Evolutionary conservation across 2,888 invertebrate species (phyloP), one percentile per base, ranked within the genome.

Genomic region (Liposcelis brunnea): DNA sequence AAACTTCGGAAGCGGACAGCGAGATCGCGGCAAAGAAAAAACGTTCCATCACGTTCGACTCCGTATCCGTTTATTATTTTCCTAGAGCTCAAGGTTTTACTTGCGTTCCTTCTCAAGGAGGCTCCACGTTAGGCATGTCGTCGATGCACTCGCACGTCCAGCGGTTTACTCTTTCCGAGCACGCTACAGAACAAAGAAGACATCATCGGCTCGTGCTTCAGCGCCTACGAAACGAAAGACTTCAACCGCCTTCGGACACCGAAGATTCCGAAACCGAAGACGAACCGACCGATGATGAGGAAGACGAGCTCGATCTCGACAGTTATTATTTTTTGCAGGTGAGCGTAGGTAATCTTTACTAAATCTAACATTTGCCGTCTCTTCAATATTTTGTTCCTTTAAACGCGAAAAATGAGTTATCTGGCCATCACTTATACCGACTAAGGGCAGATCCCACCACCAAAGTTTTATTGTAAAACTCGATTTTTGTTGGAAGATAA

Each of bases 11-110:
- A 58, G 58, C 45, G 59, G 64, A 66, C 46, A 31, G 44, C 3
- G 51, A 50, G 4, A 52, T 56, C 19, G 50, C 50, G 12, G 48
- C 54, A 10, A 63, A 79, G 57, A 81, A 78, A 59, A 87, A 84
- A 64, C 77, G 80, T 54, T 77, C 75, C 36, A 89, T 95, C 50
- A 76, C 80, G 52, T 95, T 95, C 61, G 83, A 90, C 55, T 81
- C 77, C 52, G 94, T 95, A 1, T 89, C 89, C 15, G 91, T 95
- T 8, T 95, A 77, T 64, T 95, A 94, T 66, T 95, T 97, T 66
- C 87, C 89, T 2, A 71, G 95, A 57, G 75, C 87, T 45, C 89
- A 90, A 68, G 90, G 89, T 15, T 87, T 89, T 64, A 80, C 84
- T 32, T 89, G 90, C 65, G 86, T 90, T 50, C 90, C 90, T 42